Evolutionary conservation across 2,888 invertebrate genomes (phyloP).

Genomic region (Neocrepidodera transversa): DNA sequence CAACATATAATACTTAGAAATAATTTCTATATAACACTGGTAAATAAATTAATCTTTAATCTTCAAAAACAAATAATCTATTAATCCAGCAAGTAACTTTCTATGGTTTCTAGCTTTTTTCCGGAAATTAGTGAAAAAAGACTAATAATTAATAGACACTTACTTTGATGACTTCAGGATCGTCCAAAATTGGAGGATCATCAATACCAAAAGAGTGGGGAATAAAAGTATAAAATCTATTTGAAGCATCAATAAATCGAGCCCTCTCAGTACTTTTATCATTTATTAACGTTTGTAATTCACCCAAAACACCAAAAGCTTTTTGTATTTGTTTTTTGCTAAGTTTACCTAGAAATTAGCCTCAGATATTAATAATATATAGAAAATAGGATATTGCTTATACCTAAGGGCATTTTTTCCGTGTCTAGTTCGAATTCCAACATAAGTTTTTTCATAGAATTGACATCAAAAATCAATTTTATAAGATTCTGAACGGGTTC

Average conservation of each 20-base stretch:
- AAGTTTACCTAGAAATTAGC: slow-evolving; percentile 66
- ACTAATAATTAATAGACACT: slow-evolving; percentile 13
- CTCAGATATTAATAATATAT: background rate
- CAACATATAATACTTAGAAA: no score
- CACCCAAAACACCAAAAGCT: slow-evolving; percentile 82
- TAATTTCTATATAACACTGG: no score
- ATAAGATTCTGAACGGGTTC: slow-evolving; percentile 83
- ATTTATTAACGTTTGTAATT: slow-evolving; percentile 69
- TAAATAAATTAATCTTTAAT: no score
- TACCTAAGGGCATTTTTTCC: slow-evolving; percentile 96
- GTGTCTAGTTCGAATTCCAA: slow-evolving; percentile 95
- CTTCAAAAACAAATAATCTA: no score
- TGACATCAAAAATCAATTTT: slow-evolving; percentile 87
- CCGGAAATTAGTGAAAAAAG: no score
- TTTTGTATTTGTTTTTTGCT: slow-evolving; percentile 88
- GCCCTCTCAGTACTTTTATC: slow-evolving; percentile 57
- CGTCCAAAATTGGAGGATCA: slow-evolving; percentile 82
- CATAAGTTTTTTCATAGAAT: slow-evolving; percentile 91
- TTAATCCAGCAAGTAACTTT: no score
- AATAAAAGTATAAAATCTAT: slow-evolving; percentile 92
- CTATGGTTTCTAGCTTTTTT: no score
- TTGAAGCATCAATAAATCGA: slow-evolving; percentile 83
- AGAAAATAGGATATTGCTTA: background rate
- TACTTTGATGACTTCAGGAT: slow-evolving; percentile 74
- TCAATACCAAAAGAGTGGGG: slow-evolving; percentile 93